These are phyloP conservation scores for Helarctos malayanus DNA, from an alignment of 2,797 vertebrate species.

Conservation along the genomic window DNA sequence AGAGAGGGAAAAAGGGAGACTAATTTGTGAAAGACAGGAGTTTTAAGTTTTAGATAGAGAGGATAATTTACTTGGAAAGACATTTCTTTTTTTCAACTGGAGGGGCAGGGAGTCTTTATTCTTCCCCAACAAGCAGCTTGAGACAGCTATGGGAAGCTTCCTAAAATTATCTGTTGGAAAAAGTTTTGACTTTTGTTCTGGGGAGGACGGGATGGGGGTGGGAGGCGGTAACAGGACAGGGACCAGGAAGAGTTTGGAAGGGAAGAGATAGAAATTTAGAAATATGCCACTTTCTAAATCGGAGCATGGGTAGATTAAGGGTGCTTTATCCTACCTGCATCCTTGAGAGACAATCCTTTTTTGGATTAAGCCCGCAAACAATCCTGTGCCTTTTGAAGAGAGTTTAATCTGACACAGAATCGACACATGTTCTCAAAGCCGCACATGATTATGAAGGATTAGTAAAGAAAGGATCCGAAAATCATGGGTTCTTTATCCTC, in stretches of 20 bases:
- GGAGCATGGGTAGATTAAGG: background rate
- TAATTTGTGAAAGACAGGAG: background rate
- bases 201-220: background rate
- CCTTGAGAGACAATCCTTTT: background rate
- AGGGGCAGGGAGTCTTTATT: background rate
- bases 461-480: background rate
- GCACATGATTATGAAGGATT: background rate
- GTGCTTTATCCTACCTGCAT: background rate
- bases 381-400: background rate
- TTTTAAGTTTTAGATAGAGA: background rate
- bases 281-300: background rate
- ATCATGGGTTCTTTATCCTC: background rate
- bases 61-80: background rate
- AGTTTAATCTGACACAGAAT: background rate
- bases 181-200: background rate
- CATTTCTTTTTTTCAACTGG: background rate
- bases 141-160: background rate
- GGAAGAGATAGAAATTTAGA: background rate
- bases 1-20: background rate
- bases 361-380: background rate
- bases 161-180: conserved; percentile 9
- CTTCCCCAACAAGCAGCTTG: background rate
- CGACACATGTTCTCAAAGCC: background rate
- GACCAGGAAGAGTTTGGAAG: background rate
- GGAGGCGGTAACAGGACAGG: background rate